Evolutionary conservation across 2,888 invertebrate genomes (phyloP), one percentile per base, ranked within the genome.

Genomic region (Podabrus alpinus): DNA sequence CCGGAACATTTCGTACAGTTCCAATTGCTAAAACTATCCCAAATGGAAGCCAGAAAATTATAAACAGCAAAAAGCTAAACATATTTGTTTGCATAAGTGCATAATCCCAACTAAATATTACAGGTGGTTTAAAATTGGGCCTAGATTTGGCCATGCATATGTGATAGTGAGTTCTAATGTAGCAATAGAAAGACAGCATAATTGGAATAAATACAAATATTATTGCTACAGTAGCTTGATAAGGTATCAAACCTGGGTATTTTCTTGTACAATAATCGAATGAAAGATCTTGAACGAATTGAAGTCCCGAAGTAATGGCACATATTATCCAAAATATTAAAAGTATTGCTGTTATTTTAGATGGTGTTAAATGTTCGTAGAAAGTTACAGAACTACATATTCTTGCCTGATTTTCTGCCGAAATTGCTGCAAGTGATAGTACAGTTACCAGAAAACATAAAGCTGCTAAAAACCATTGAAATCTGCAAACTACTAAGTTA

Each of bases 31-130:
- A 86, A 0, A 92, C 87, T 3, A 92, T 84, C 0, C 92, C 89
- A 82, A 93, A 93, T 0, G 94, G 94, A 24, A 91, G 80, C 94
- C 94, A 94, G 80, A 91, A 90, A 0, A 89, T 71, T 7, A 92
- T 86, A 85, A 91, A 94, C 15, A 93, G 81, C 5, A 90, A 76
- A 82, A 91, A 94, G 80, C 92, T 92, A 79, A 88, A 89, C 79
- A 93, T 88, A 85, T 94, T 94, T 24, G 93, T 88, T 79, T 89
- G 89, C 80, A 91, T 90, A 10, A 92, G 88, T 1, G 90, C 89
- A 79, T 89, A 90, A 82, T 94, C 94, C 86, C 90, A 90, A 21
- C 90, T 88, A 83, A 91, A 92, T 15, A 90, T 89, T 11, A 89
- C 87, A 1, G 92, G 91, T 1, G 92, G 91, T 80, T 90, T 92